These are phyloP conservation scores for Pyrocephalus nanus DNA, from an alignment of 2,797 vertebrate genomes.

Conservation along the genomic window DNA sequence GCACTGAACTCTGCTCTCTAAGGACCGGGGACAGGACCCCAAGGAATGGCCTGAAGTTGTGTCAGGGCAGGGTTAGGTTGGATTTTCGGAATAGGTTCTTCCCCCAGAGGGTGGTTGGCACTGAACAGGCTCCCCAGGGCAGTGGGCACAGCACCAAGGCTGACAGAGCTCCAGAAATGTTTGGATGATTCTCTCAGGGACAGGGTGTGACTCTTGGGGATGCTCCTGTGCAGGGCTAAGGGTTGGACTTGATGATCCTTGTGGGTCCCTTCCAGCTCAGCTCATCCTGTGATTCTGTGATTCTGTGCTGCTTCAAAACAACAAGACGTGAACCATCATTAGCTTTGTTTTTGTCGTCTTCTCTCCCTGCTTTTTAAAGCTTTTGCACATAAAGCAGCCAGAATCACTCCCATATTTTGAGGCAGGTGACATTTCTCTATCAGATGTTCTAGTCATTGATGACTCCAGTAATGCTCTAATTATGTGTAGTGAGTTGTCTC, in stretches of 20 bases:
- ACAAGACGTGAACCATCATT: not conserved
- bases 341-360: not conserved
- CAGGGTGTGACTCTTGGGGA: not conserved
- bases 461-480: conserved; percentile 32
- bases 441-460: not conserved
- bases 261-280: not conserved
- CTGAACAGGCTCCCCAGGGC: too few species aligned
- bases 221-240: not conserved
- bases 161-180: not conserved
- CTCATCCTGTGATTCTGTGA: not conserved
- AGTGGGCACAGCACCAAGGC: not conserved
- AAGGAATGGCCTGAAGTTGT: too few species aligned
- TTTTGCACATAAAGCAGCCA: not conserved
- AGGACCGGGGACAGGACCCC: not conserved
- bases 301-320: not conserved
- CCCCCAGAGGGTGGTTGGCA: too few species aligned
- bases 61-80: too few species aligned
- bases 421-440: conserved; percentile 56
- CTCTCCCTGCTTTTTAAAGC: not conserved
- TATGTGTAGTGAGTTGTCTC: conserved; percentile 26
- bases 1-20: not conserved
- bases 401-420: not conserved
- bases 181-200: not conserved
- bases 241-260: not conserved
- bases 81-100: too few species aligned